Conservation (phyloP, 2,888 invertebrate genomes). For the Acleris sparsana region DNA sequence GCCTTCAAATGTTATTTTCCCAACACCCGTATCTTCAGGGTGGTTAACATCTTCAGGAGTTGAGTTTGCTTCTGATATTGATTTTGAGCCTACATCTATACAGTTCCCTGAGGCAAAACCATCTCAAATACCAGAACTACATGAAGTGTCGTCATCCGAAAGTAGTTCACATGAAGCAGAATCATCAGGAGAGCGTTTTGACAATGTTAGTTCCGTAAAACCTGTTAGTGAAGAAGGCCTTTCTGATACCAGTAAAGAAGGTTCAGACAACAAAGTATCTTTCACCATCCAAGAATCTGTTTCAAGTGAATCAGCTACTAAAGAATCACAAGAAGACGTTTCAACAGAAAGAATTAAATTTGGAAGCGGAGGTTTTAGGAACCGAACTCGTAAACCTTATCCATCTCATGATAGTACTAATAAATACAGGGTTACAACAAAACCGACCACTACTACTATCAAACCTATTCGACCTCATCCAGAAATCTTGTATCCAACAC, state of each 20-base stretch:
- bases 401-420: slow-evolving; percentile 57
- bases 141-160: slow-evolving; percentile 47
- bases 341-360: slow-evolving; percentile 62
- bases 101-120: slow-evolving; percentile 58
- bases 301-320: slow-evolving; percentile 45
- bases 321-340: slow-evolving; percentile 59
- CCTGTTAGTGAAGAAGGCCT: slow-evolving; percentile 47
- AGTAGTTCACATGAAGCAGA: slow-evolving; percentile 58
- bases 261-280: slow-evolving; percentile 48
- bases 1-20: slow-evolving; percentile 67
- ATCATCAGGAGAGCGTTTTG: slow-evolving; percentile 53
- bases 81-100: slow-evolving; percentile 67
- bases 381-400: slow-evolving; percentile 74
- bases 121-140: slow-evolving; percentile 47
- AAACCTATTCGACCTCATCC: slow-evolving; percentile 65
- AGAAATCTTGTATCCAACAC: slow-evolving; percentile 67
- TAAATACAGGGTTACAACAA: slow-evolving; percentile 60
- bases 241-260: slow-evolving; percentile 48
- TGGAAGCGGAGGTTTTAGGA: slow-evolving; percentile 58
- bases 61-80: slow-evolving; percentile 72
- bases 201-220: slow-evolving; percentile 53
- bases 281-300: slow-evolving; percentile 46
- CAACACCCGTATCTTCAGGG: slow-evolving; percentile 71
- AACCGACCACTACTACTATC: slow-evolving; percentile 56
- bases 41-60: slow-evolving; percentile 76